Base-by-base conservation (phyloP, 2,888 invertebrate genomes). In the Eristalis intricaria region DNA sequence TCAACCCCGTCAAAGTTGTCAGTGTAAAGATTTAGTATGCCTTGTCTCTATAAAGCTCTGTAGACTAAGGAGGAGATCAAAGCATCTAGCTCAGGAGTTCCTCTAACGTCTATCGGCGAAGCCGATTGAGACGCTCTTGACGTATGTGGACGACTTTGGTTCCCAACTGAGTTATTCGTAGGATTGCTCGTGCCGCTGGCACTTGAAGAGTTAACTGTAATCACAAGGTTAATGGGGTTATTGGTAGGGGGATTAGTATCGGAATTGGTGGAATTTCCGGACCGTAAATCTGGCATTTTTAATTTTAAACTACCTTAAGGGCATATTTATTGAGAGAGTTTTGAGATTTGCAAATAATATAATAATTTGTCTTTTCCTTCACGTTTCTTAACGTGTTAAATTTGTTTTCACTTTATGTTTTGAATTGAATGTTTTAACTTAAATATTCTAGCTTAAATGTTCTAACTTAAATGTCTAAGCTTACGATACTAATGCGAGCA, bases 1-100 rank as follows among this genome's bases (percentile, higher is more conserved):
- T 58, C 58, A 1, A 58, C 23, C 3, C 23, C 58, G 4, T 4
- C n/a, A 4, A 43, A 43, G 40, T 43, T 13, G 40, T 43, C 40
- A n/a, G 15, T 2, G 13, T 40, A 13, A 13, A 13, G 40, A 15
- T 40, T 40, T 40, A 40, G 8, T 5, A 8, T 8, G 7, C 58
- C 70, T 35, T 60, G 58, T 35, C 19, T 60, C 23, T 50, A 22
- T 38, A 70, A 2, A 5, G 38, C 1, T 2, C 70, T 58, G 2
- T 23, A 19, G 11, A 70, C 70, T 22, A 70, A 60, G 11, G 70
- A 60, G 0, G 70, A 22, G 32, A 70, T 70, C 23, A 60, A 38
- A 22, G 58, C n/a, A 58, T 58, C 56, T 56, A 69, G 7, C 32
- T 69, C 69, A 10, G 69, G 69, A 26, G 58, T 56, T 69, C 29